Conservation (phyloP, 2,888 invertebrate species). For the Leptura quadrifasciata region DNA sequence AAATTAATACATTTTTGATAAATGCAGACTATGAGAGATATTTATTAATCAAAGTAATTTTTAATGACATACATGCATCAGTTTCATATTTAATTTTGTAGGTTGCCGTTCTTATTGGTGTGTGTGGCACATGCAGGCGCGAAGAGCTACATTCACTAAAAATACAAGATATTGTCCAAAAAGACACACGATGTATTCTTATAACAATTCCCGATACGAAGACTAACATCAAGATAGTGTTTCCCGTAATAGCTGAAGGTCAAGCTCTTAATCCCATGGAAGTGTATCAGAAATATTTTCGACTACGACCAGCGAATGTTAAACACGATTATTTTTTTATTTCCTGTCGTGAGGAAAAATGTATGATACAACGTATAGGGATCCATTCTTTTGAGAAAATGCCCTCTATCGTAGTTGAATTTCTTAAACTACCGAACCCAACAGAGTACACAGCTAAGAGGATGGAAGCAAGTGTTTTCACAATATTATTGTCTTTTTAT, state of each 20-base stretch:
- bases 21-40: constrained; percentile 13
- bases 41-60: constrained; percentile 16
- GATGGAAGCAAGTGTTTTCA: too few relatives aligned
- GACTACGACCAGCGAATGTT: too few relatives aligned
- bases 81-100: constrained; percentile 21
- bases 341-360: too few relatives aligned
- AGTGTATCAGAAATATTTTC: too few relatives aligned
- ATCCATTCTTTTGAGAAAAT: too few relatives aligned
- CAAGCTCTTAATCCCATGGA: too few relatives aligned
- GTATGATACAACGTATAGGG: too few relatives aligned
- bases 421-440: too few relatives aligned
- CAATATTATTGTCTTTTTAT: too few relatives aligned
- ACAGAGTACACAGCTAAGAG: too few relatives aligned
- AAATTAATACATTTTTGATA: constrained; percentile 34
- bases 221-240: constrained; percentile 29
- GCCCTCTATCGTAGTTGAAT: too few relatives aligned
- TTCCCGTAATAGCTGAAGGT: constrained; percentile 4
- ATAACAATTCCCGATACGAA: constrained; percentile 29
- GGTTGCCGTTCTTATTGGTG: constrained; percentile 9
- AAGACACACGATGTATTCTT: constrained; percentile 22
- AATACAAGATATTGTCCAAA: constrained; percentile 28
- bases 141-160: constrained; percentile 30
- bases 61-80: constrained; percentile 5
- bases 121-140: constrained; percentile 26
- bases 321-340: too few relatives aligned